Evolutionary conservation across 1,140 invertebrate species (phyloP).

Genomic region (Augochlora pura): DNA sequence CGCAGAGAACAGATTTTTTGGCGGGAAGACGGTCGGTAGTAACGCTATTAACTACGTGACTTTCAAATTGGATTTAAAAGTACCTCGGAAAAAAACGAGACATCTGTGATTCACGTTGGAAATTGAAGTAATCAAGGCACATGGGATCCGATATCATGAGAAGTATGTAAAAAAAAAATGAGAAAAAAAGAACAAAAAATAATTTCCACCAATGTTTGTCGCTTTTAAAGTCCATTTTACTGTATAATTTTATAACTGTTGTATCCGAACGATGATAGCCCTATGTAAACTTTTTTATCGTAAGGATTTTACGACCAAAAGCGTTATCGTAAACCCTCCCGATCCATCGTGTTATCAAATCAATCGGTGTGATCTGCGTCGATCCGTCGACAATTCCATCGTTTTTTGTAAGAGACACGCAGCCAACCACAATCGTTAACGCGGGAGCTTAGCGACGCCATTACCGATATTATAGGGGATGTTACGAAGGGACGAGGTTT

Average conservation of each 20-base stretch:
- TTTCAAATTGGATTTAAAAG: slow-evolving; percentile 16
- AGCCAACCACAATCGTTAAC: slow-evolving; percentile 27
- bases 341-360: slow-evolving; percentile 16
- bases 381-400: slow-evolving; percentile 30
- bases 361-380: slow-evolving; percentile 36
- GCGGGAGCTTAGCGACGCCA: background rate
- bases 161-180: background rate
- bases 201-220: slow-evolving; percentile 22
- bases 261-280: slow-evolving; percentile 11
- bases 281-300: slow-evolving; percentile 18
- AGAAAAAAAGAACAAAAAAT: background rate
- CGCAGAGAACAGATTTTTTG: slow-evolving; percentile 37
- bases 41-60: background rate
- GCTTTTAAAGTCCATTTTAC: slow-evolving; percentile 7
- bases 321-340: slow-evolving; percentile 14
- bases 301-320: slow-evolving; percentile 32
- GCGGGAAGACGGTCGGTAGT: slow-evolving; percentile 8
- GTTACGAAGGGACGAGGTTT: background rate
- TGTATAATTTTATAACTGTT: slow-evolving; percentile 40
- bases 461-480: background rate
- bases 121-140: background rate
- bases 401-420: slow-evolving; percentile 42
- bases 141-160: background rate
- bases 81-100: background rate
- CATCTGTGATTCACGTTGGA: slow-evolving; percentile 27